Evolutionary conservation across 1,140 invertebrate species (phyloP).

Genomic region (Heliothis subflexa): DNA sequence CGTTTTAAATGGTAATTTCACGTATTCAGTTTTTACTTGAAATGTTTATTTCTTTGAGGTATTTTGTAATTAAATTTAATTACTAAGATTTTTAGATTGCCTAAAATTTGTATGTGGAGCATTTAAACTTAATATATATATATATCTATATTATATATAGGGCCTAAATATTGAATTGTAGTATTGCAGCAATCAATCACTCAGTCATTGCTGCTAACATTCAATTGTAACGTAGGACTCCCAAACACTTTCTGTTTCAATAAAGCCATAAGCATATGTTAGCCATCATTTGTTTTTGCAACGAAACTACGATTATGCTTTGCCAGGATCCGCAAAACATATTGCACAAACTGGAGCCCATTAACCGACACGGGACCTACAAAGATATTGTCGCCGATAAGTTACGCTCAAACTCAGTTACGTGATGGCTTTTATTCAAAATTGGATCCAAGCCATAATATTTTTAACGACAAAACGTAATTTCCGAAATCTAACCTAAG

Average conservation of each 20-base stretch:
- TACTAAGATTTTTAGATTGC: background rate
- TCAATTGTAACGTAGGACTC: no score
- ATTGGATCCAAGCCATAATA: constrained; percentile 1
- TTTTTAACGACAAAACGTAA: constrained; percentile 25
- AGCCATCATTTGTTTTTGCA: no score
- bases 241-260: background rate
- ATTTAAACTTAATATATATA: no score
- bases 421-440: background rate
- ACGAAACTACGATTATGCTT: no score
- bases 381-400: background rate
- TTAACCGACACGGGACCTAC: background rate
- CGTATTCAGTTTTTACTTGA: background rate
- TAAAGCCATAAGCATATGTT: background rate
- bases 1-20: constrained; percentile 31
- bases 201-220: background rate
- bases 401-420: background rate
- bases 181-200: no score
- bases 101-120: no score
- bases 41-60: constrained; percentile 15
- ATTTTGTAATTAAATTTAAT: constrained; percentile 28
- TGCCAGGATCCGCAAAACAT: background rate
- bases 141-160: no score
- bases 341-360: background rate
- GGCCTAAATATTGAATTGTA: no score
- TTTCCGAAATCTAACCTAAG: constrained; percentile 6